Conservation (phyloP, 2,797 vertebrate genomes). For the Galagoides demidoff region DNA sequence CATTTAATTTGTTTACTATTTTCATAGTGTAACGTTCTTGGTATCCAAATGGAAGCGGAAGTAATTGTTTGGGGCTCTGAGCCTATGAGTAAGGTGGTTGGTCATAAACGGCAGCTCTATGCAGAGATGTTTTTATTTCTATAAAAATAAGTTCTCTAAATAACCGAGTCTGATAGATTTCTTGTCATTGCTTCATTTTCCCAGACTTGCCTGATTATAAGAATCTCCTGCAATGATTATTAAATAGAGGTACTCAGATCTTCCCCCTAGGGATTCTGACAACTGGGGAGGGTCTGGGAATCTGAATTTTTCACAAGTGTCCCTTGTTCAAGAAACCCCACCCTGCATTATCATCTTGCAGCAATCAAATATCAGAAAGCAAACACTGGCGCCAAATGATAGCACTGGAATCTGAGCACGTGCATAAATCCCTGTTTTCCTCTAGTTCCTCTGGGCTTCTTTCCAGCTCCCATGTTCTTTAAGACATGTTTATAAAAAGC, state of each 20-base stretch:
- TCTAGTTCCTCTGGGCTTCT: background rate
- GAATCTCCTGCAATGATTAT: background rate
- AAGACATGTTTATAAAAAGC: background rate
- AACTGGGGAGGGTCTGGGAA: background rate
- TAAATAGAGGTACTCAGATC: background rate
- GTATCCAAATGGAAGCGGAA: background rate
- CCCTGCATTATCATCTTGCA: background rate
- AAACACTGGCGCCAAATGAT: background rate
- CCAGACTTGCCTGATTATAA: background rate
- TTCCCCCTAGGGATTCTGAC: background rate
- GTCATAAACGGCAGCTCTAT: background rate
- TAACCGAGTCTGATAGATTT: background rate
- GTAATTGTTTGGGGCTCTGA: background rate
- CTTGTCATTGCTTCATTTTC: background rate
- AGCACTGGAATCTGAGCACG: background rate
- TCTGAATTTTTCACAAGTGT: background rate
- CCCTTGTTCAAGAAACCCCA: background rate
- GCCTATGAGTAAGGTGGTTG: background rate
- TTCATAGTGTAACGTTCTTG: conserved; percentile 30
- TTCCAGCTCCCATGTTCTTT: background rate
- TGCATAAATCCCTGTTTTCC: background rate
- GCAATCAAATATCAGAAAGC: background rate
- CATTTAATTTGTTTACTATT: conserved; percentile 17
- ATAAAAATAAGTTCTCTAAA: background rate
- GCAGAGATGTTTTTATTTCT: background rate